phyloP scores from a whole-genome alignment of 2,888 invertebrate species.

The Hypolimnas misippus region DNA sequence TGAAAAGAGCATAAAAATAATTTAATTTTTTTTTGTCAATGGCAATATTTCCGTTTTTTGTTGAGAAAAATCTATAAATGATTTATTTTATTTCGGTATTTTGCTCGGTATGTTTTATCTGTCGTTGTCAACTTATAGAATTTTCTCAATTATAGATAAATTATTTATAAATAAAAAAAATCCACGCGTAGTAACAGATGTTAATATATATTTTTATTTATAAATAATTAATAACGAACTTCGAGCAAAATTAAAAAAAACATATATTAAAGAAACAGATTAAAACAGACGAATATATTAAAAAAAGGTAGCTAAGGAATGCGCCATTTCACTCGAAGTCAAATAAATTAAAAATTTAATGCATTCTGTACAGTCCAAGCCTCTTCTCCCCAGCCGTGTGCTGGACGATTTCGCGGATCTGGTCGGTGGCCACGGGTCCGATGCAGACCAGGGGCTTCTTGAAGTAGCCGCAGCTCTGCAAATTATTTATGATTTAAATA shows the following conservation, averaged over 20 bases:
- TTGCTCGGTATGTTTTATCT: neutral
- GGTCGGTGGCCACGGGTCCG: conserved; percentile 92
- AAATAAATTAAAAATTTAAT: conserved; percentile 52
- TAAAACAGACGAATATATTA: neutral
- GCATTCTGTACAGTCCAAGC: conserved; percentile 86
- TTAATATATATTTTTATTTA: conserved; percentile 30
- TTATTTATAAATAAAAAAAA: conserved; percentile 32
- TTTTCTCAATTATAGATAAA: conserved; percentile 24
- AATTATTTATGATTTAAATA: conserved; percentile 26
- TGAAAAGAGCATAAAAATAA: neutral
- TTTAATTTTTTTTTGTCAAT: conserved; percentile 17
- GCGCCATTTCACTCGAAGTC: neutral
- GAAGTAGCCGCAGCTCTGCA: conserved; percentile 94
- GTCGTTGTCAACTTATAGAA: conserved; percentile 12
- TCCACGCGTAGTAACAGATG: neutral
- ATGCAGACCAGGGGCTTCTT: conserved; percentile 94
- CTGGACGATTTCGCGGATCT: conserved; percentile 87
- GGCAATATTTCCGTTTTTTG: conserved; percentile 30
- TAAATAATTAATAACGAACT: conserved; percentile 30
- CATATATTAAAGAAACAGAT: neutral
- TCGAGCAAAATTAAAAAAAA: conserved; percentile 24
- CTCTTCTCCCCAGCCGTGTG: conserved; percentile 93
- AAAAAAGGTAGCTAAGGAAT: no score
- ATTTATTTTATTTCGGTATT: neutral
- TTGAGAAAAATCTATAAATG: conserved; percentile 38